phyloP scores from a whole-genome alignment of 2,797 vertebrate species.

The Phalanger gymnotis region DNA sequence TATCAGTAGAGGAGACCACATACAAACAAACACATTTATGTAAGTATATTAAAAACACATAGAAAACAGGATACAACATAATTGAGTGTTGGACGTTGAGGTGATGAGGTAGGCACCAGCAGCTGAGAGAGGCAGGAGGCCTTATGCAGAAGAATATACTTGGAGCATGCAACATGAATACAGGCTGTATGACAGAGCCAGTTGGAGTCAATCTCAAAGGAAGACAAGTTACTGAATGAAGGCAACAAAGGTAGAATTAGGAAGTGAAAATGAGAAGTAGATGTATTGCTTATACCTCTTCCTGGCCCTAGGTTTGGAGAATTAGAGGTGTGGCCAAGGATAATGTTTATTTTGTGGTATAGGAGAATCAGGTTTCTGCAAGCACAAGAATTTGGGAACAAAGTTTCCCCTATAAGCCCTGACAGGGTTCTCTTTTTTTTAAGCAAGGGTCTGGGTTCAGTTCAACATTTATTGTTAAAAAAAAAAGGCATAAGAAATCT shows the following conservation, averaged over 20 bases:
- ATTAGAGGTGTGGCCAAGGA: background rate
- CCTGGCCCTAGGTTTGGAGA: background rate
- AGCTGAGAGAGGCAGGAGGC: background rate
- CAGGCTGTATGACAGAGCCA: background rate
- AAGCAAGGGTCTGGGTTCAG: background rate
- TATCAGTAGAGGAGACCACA: background rate
- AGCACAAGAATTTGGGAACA: background rate
- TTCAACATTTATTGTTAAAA: background rate
- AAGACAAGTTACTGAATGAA: background rate
- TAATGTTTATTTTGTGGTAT: background rate
- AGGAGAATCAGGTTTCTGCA: background rate
- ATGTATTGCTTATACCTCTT: background rate
- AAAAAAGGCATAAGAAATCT: background rate
- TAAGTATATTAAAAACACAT: background rate
- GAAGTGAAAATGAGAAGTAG: background rate
- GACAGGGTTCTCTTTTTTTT: background rate
- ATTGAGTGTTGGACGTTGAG: background rate
- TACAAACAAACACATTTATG: background rate
- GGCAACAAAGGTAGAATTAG: background rate
- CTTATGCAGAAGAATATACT: background rate
- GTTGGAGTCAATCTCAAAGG: background rate
- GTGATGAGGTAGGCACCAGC: background rate
- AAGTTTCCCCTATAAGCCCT: background rate
- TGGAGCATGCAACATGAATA: background rate
- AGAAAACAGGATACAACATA: background rate